Base-by-base conservation (phyloP, 2,797 vertebrate species). In the Aplochiton taeniatus region DNA sequence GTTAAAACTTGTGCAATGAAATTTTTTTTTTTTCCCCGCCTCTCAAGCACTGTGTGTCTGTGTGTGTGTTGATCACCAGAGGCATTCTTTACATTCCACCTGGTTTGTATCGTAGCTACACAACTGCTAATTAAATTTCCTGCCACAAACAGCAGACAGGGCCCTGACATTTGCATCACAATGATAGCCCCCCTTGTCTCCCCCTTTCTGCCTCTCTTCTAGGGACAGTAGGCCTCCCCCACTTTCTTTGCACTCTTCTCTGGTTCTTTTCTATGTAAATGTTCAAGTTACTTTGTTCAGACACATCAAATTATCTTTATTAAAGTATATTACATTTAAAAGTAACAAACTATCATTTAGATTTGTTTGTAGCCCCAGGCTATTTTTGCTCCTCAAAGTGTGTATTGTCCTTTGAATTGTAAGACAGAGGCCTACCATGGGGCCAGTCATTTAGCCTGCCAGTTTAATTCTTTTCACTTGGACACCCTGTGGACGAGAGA, bases 61-160 rank as follows among this genome's bases (percentile, higher is more conserved):
- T 45, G 4, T 6, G 48, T 16, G 41, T 41, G n/a, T 71, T 47
- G 66, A 77, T 90, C 83, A 85, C 85, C 83, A 53, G 74, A 64
- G 20, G 82, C 91, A 93, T 94, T 94, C 92, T 87, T 91, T 70
- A 81, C 91, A 93, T 95, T 94, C 93, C 93, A 95, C 89, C 92
- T 93, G 81, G 90, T 86, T 90, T 85, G 87, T 90, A 90, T 82
- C 58, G 46, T 84, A 82, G 93, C 91, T 90, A 86, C 90, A 91
- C 84, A 86, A 90, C 87, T 87, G 87, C 90, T 93, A 92, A 93
- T 94, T 93, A 92, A 89, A 88, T 91, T 93, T 91, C 92, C 91
- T 89, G 89, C 89, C 88, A 86, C 92, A 92, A 89, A 93, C 84
- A 85, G 87, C 86, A 90, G 84, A 91, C 81, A 82, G 88, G 83